A percentile compares a stretch with the other conserved stretches of the same genome.
Conservation (phyloP, 2,113 vertebrate genomes). For the Cinclus mexicanus region DNA sequence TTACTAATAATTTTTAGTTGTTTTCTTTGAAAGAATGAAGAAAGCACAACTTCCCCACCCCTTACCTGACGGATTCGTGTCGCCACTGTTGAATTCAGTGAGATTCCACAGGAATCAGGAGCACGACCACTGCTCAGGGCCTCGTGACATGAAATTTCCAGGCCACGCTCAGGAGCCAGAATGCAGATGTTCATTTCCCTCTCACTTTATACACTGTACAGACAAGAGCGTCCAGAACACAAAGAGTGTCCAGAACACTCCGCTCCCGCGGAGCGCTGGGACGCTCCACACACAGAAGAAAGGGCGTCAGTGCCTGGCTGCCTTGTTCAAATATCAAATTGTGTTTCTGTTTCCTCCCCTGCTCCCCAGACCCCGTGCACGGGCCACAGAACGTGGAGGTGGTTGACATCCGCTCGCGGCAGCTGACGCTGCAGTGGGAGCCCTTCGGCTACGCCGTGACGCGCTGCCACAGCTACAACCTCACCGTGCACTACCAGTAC, state of each 20-base stretch:
- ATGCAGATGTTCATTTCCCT: fast-evolving
- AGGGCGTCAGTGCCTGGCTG: not conserved
- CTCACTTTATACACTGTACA: not conserved
- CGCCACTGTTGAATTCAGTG: not conserved
- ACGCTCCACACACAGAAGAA: fast-evolving
- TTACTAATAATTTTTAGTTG: not conserved
- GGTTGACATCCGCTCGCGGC: constrained; percentile 91
- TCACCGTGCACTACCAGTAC: constrained; percentile 96
- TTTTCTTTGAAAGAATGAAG: not conserved
- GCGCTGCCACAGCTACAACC: constrained; percentile 96
- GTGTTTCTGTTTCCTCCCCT: not conserved
- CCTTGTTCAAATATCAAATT: too few relatives aligned
- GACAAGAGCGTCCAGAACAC: not conserved
- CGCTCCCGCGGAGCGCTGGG: too few relatives aligned
- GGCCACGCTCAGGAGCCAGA: not conserved
- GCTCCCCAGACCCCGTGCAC: constrained; percentile 87
- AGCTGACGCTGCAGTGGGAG: constrained; percentile 96
- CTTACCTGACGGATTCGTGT: not conserved
- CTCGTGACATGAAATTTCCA: not conserved
- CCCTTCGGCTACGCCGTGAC: constrained; percentile 93
- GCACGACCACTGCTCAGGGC: not conserved
- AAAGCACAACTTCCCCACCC: not conserved
- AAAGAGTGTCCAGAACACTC: not conserved
- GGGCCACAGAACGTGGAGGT: constrained; percentile 93
- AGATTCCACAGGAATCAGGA: not conserved